Base-by-base conservation (phyloP, 2,797 vertebrate species). In the Myotis vivesi region DNA sequence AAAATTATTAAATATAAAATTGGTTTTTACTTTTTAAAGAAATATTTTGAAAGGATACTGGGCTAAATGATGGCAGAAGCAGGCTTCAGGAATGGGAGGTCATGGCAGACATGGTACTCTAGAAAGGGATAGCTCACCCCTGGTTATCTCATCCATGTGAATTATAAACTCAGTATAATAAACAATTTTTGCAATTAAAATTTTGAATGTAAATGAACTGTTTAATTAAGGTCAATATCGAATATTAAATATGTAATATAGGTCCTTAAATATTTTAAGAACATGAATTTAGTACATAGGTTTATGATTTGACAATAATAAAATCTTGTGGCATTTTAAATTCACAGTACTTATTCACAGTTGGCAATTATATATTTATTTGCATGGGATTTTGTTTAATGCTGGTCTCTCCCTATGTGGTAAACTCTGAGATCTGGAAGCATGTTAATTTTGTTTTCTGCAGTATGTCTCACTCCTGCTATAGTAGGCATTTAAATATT, bases 181-280 rank as follows among this genome's bases (percentile, higher is more conserved):
- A 91, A 90, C 62, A 92, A 36, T 17, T 51, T 89, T 89, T 89
- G 2, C 89, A 89, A 80, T 91, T 95, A 94, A 77, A 83, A 86
- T 38, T 79, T 93, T 93, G 71, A 96, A 69, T 92, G 36, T n/a
- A 77, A 92, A 92, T 87, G 71, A 95, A 83, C 15, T 76, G 12
- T 66, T 77, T 88, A 75, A 49, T 93, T 89, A 92, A 85, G 19
- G 16, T 13, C 13, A 66, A 44, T 15, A 87, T 2, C 81, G 57
- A 91, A 66, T 92, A 92, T 62, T 93, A 89, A 94, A 85, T 89
- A 86, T 68, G 12, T 68, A 87, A 46, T 77, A 53, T 83, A 53
- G 13, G 30, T 49, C 25, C 25, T 72, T 92, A 44, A 88, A 28
- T 92, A 90, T 71, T 64, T 93, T 71, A 88, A 88, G 64, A 73